Evolutionary conservation across 2,888 invertebrate species (phyloP).

Genomic region (Aquatica leii): DNA sequence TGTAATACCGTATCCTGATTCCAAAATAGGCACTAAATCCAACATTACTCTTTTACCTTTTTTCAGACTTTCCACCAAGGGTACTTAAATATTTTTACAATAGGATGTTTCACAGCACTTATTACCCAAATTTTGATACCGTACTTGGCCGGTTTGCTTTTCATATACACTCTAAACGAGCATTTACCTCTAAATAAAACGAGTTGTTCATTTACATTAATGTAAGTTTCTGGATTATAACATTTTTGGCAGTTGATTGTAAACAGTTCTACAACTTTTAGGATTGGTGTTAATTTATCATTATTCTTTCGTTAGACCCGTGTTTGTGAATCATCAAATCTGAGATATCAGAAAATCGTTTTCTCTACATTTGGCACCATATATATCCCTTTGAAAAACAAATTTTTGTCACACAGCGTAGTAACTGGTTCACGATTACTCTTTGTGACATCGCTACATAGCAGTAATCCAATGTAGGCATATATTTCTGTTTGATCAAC

Average conservation of each 20-base stretch:
- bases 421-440: conserved; percentile 7
- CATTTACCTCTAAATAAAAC: conserved; percentile 15
- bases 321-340: conserved; percentile 16
- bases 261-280: conserved; percentile 15
- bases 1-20: background rate
- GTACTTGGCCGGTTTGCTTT: too few species aligned
- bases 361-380: conserved; percentile 15
- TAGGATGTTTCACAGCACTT: background rate
- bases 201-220: conserved; percentile 15
- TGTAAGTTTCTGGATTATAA: conserved; percentile 9
- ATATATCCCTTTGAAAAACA: conserved; percentile 14
- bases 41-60: conserved; percentile 11
- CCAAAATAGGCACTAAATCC: too few species aligned
- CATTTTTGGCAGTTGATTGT: conserved; percentile 10
- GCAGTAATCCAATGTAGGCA: background rate
- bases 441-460: background rate
- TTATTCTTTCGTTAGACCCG: background rate
- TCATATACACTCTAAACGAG: too few species aligned
- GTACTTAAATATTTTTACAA: background rate
- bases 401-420: background rate
- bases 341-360: conserved; percentile 7
- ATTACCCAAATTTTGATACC: conserved; percentile 23
- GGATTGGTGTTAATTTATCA: conserved; percentile 15
- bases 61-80: background rate
- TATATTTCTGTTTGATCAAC: background rate